phyloP scores from a whole-genome alignment of 2,113 vertebrate genomes.

The Ceuthmochares aereus region DNA sequence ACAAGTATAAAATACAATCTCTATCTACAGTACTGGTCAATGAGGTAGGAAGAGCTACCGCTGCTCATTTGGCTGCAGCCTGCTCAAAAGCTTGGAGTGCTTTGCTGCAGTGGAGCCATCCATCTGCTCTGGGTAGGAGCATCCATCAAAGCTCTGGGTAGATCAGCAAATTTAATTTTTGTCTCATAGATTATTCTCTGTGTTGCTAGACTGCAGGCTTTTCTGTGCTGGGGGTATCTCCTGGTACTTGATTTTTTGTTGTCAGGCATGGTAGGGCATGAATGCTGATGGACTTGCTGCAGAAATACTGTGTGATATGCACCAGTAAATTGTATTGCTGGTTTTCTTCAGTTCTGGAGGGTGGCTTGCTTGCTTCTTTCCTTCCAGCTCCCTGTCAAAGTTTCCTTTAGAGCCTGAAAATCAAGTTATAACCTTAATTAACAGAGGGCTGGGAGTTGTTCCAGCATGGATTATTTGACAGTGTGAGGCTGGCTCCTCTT shows the following conservation, averaged over 20 bases:
- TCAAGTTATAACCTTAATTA: slow-evolving; percentile 9
- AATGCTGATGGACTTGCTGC: background rate
- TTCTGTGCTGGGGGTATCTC: background rate
- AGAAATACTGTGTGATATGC: background rate
- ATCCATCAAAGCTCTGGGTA: background rate
- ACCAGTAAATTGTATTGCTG: background rate
- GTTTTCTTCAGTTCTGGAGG: background rate
- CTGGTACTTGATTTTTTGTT: background rate
- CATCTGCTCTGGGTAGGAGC: background rate
- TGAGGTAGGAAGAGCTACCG: background rate
- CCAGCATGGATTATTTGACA: background rate
- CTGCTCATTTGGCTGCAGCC: background rate
- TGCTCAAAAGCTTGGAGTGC: background rate
- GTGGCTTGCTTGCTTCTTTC: background rate
- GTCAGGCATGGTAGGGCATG: background rate
- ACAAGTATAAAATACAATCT: background rate
- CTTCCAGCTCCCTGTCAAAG: background rate
- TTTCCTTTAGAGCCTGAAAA: background rate
- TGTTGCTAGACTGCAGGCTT: background rate
- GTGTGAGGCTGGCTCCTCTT: background rate
- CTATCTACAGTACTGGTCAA: background rate
- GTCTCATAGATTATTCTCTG: accelerated
- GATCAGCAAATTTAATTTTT: background rate
- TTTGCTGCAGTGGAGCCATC: background rate
- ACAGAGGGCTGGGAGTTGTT: background rate